Percentiles rank a stretch among this genome's conserved stretches.
These are phyloP conservation scores for Blastobasis lacticolella DNA, from an alignment of 2,888 invertebrate species.

Conservation along the genomic window DNA sequence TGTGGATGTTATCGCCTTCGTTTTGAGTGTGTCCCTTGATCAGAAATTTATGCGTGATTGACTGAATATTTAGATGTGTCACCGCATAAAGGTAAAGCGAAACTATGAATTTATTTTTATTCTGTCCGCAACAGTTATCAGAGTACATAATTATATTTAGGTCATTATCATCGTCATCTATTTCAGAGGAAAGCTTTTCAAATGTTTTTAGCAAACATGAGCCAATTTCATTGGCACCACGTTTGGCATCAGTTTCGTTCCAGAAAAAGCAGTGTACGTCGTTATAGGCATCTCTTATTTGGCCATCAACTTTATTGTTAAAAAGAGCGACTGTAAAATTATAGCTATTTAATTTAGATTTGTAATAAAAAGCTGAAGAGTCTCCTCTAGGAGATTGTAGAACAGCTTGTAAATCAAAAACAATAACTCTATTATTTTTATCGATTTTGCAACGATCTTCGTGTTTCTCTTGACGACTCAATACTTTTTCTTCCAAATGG, in stretches of 20 bases:
- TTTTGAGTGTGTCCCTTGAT: constrained; percentile 17
- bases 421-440: constrained; percentile 13
- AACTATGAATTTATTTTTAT: too few relatives aligned
- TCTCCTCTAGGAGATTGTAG: constrained; percentile 16
- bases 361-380: constrained; percentile 17
- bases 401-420: constrained; percentile 18
- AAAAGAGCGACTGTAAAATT: neutral
- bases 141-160: too few relatives aligned
- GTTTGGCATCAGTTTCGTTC: constrained; percentile 17
- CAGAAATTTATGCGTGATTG: too few relatives aligned
- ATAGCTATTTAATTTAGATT: constrained; percentile 15
- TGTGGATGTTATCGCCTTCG: constrained; percentile 12
- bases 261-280: constrained; percentile 18
- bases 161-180: too few relatives aligned
- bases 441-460: constrained; percentile 15
- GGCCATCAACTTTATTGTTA: neutral
- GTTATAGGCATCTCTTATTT: constrained; percentile 9
- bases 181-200: too few relatives aligned
- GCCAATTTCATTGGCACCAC: constrained; percentile 18
- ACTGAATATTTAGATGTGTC: too few relatives aligned
- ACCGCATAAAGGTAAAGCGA: too few relatives aligned
- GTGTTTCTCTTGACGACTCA: constrained; percentile 14
- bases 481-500: constrained; percentile 11
- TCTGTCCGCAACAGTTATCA: too few relatives aligned
- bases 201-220: too few relatives aligned